phyloP scores from a whole-genome alignment of 2,113 vertebrate genomes.

The Oncorhynchus clarkii region DNA sequence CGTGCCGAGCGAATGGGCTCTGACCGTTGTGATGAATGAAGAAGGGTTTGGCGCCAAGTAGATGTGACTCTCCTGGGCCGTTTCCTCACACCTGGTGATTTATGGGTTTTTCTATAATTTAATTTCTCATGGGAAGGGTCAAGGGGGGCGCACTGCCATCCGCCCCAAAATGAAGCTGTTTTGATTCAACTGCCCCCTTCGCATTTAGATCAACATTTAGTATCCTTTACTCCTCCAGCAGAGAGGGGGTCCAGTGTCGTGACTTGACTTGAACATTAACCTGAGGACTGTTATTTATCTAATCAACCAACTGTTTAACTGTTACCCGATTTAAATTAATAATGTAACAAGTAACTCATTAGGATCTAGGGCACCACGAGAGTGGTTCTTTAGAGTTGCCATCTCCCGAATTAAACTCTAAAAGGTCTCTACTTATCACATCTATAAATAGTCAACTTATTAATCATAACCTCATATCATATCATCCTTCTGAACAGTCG shows the following conservation, averaged over 20 bases:
- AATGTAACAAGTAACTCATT: too few relatives aligned
- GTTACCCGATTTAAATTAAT: too few relatives aligned
- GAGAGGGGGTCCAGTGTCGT: background rate
- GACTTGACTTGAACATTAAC: background rate
- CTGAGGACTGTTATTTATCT: too few relatives aligned
- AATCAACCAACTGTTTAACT: too few relatives aligned
- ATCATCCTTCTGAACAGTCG: too few relatives aligned
- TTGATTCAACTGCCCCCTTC: constrained; percentile 67
- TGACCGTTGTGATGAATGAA: constrained; percentile 82
- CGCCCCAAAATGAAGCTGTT: constrained; percentile 64
- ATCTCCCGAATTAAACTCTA: too few relatives aligned
- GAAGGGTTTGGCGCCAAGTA: constrained; percentile 75
- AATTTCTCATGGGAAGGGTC: constrained; percentile 72
- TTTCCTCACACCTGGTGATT: constrained; percentile 73
- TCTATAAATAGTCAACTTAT: too few relatives aligned
- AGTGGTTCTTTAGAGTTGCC: too few relatives aligned
- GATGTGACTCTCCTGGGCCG: constrained; percentile 72
- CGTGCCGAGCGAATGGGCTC: constrained; percentile 55
- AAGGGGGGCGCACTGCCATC: constrained; percentile 52
- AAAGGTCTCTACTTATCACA: too few relatives aligned
- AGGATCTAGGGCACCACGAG: too few relatives aligned
- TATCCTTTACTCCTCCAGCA: background rate
- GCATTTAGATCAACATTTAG: constrained; percentile 62
- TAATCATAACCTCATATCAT: too few relatives aligned
- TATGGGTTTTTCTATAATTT: constrained; percentile 81